Percentiles rank a stretch among this genome's conserved stretches.
Conservation (phyloP, 2,888 invertebrate species). For the Drosophila macrospina region DNA sequence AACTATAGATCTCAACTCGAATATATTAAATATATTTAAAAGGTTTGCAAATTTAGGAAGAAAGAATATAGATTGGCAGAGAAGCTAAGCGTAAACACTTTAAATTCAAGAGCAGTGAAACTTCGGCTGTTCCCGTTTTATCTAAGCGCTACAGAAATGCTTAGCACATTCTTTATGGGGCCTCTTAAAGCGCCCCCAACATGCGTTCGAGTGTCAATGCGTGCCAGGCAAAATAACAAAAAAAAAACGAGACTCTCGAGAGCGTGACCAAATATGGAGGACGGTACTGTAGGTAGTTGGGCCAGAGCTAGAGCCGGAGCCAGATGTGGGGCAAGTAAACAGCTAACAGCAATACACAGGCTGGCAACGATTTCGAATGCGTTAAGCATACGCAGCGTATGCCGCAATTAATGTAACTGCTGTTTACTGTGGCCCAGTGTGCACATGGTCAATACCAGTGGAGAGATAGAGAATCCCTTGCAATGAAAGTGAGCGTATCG, state of each 20-base stretch:
- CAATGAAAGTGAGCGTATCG: slow-evolving; percentile 14
- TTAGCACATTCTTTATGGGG: slow-evolving; percentile 66
- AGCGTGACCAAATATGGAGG: slow-evolving; percentile 57
- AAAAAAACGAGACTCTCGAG: slow-evolving; percentile 30
- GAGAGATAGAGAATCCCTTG: background rate
- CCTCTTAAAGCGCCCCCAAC: slow-evolving; percentile 59
- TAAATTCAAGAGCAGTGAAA: slow-evolving; percentile 12
- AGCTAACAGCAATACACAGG: slow-evolving; percentile 26
- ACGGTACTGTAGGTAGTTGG: slow-evolving; percentile 31
- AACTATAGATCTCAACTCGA: no score
- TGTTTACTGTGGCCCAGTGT: slow-evolving; percentile 10
- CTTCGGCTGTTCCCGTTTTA: background rate
- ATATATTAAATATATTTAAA: no score
- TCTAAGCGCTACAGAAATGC: slow-evolving; percentile 18
- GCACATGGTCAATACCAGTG: slow-evolving; percentile 7
- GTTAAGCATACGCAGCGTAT: slow-evolving; percentile 67
- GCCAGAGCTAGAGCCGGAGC: background rate
- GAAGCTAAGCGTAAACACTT: no score
- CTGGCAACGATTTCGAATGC: slow-evolving; percentile 14
- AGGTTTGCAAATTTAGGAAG: no score
- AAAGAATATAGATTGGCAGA: no score
- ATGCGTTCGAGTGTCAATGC: slow-evolving; percentile 65
- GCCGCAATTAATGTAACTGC: slow-evolving; percentile 38
- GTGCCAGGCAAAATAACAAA: slow-evolving; percentile 51
- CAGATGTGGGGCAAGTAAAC: slow-evolving; percentile 55